These are phyloP conservation scores for Dexiosoma caninum DNA, from an alignment of 2,888 invertebrate species.

Conservation along the genomic window DNA sequence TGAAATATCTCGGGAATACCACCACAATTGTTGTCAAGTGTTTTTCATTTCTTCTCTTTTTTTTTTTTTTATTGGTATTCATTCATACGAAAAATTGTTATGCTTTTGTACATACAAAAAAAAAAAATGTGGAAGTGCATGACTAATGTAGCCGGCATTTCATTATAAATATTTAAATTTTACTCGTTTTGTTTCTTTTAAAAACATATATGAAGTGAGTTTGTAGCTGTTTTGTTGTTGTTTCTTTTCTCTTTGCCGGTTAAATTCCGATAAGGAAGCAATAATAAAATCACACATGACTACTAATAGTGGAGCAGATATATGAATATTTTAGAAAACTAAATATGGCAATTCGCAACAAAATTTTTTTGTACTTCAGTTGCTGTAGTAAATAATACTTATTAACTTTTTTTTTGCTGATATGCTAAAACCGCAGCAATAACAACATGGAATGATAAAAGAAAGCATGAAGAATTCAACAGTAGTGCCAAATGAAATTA, in stretches of 20 bases:
- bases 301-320: neutral
- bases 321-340: neutral
- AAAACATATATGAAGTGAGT: neutral
- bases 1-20: neutral
- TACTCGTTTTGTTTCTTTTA: neutral
- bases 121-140: neutral
- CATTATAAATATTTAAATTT: neutral
- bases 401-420: neutral
- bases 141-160: constrained; percentile 50
- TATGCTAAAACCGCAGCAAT: neutral
- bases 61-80: neutral
- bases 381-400: neutral
- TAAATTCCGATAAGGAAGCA: constrained; percentile 44
- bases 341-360: constrained; percentile 19
- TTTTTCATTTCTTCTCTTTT: neutral
- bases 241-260: constrained; percentile 15
- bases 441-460: neutral
- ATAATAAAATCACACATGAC: neutral
- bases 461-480: too few species aligned
- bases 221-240: neutral
- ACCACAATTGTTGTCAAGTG: neutral
- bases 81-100: neutral
- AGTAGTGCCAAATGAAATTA: neutral
- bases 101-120: neutral
- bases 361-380: neutral